phyloP scores from a whole-genome alignment of 2,888 invertebrate species.

The Netelia virgata region DNA sequence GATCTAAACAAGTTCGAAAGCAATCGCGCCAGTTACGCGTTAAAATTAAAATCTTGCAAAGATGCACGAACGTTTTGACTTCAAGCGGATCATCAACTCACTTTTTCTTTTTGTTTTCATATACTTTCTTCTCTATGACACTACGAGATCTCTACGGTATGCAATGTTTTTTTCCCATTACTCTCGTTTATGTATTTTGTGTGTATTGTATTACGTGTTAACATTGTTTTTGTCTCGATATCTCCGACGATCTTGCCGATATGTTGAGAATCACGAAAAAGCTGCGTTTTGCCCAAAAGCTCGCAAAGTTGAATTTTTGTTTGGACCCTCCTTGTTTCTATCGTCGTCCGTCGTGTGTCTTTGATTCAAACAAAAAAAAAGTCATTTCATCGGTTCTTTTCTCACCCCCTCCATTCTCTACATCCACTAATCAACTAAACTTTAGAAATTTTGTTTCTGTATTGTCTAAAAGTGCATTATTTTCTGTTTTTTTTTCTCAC shows the following conservation, averaged over 20 bases:
- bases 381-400: slow-evolving; percentile 33
- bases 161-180: slow-evolving; percentile 24
- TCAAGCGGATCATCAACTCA: slow-evolving; percentile 57
- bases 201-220: slow-evolving; percentile 15
- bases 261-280: slow-evolving; percentile 80
- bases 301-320: slow-evolving; percentile 71
- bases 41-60: slow-evolving; percentile 47
- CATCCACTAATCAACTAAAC: slow-evolving; percentile 72
- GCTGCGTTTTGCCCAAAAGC: slow-evolving; percentile 73
- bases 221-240: slow-evolving; percentile 26
- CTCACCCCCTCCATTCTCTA: slow-evolving; percentile 57
- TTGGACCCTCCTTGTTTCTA: slow-evolving; percentile 74
- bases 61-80: slow-evolving; percentile 52
- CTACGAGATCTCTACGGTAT: slow-evolving; percentile 28
- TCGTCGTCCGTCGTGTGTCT: slow-evolving; percentile 72
- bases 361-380: slow-evolving; percentile 42
- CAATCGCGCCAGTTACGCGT: slow-evolving; percentile 39
- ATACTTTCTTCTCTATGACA: slow-evolving; percentile 56
- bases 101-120: slow-evolving; percentile 38
- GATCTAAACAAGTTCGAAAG: slow-evolving; percentile 73
- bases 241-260: slow-evolving; percentile 73
- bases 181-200: slow-evolving; percentile 7
- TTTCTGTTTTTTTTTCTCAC: slow-evolving; percentile 65
- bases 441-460: slow-evolving; percentile 75
- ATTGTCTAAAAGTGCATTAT: slow-evolving; percentile 81